These are phyloP conservation scores for Hetaerina titia DNA, from an alignment of 2,888 invertebrate species.

Conservation along the genomic window DNA sequence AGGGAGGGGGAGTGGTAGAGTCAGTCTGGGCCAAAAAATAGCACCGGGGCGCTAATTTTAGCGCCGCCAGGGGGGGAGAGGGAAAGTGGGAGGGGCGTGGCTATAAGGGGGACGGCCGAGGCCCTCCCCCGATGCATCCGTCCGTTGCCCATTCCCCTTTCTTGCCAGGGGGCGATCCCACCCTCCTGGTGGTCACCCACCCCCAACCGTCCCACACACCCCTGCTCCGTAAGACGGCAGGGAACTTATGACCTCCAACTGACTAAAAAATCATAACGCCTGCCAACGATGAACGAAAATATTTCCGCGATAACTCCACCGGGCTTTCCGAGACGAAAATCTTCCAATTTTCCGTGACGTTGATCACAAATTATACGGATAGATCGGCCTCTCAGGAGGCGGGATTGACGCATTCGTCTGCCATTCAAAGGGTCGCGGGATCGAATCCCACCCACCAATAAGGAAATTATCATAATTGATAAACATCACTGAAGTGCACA, in stretches of 20 bases:
- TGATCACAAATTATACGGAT: no score
- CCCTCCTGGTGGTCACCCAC: neutral
- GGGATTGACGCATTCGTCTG: no score
- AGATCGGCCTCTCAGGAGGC: no score
- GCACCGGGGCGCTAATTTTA: conserved; percentile 56
- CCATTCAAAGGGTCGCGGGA: no score
- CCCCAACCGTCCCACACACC: neutral
- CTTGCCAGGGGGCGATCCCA: neutral
- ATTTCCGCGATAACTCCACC: no score
- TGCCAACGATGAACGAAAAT: no score
- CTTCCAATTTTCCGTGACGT: no score
- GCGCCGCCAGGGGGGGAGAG: conserved; percentile 41
- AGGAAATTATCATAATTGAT: no score
- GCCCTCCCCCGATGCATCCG: neutral
- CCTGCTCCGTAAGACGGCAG: neutral
- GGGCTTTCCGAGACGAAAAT: no score
- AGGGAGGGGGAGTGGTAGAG: neutral
- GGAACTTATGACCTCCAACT: neutral
- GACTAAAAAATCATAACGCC: no score
- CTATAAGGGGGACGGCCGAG: neutral
- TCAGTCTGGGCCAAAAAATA: conserved; percentile 59
- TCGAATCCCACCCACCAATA: no score
- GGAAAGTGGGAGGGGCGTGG: conserved; percentile 48
- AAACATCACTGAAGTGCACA: no score
- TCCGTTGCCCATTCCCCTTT: neutral